Percentiles rank a stretch among this genome's conserved stretches.
These are phyloP conservation scores for Epizoanthus ramosus DNA, from an alignment of 92 coral and sea anemone species.

Conservation along the genomic window DNA sequence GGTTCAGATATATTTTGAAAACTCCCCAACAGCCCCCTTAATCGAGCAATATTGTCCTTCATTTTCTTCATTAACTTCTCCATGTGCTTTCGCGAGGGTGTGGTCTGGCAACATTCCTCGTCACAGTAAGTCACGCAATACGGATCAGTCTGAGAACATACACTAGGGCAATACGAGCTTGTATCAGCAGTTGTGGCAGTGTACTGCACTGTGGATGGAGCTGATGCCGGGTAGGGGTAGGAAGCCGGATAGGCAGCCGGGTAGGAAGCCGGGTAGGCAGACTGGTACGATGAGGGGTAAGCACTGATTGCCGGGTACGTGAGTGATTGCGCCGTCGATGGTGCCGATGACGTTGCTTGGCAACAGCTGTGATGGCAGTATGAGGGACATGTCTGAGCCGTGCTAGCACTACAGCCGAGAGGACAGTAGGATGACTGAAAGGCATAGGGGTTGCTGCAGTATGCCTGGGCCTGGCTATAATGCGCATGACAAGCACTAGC, in stretches of 20 bases:
- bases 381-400: constrained; percentile 3
- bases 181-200: background rate
- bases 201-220: constrained; percentile 29
- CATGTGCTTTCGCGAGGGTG: background rate
- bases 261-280: constrained; percentile 21
- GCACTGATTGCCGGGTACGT: constrained; percentile 14
- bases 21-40: constrained; percentile 17
- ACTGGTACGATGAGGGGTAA: background rate
- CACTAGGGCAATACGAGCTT: constrained; percentile 30
- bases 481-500: constrained; percentile 30
- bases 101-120: constrained; percentile 29
- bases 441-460: constrained; percentile 33
- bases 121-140: constrained; percentile 25
- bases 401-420: background rate
- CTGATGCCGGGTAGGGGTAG: constrained; percentile 21
- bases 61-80: constrained; percentile 13
- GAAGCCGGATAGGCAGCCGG: constrained; percentile 20
- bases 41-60: constrained; percentile 30
- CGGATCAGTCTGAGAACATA: constrained; percentile 21
- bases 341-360: constrained; percentile 1
- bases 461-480: constrained; percentile 32
- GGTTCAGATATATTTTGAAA: constrained; percentile 15
- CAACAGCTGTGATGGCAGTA: constrained; percentile 44
- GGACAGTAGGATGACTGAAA: constrained; percentile 36
- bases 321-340: constrained; percentile 6